These are phyloP conservation scores for Cebus imitator DNA, from an alignment of 2,113 vertebrate species.

Conservation along the genomic window DNA sequence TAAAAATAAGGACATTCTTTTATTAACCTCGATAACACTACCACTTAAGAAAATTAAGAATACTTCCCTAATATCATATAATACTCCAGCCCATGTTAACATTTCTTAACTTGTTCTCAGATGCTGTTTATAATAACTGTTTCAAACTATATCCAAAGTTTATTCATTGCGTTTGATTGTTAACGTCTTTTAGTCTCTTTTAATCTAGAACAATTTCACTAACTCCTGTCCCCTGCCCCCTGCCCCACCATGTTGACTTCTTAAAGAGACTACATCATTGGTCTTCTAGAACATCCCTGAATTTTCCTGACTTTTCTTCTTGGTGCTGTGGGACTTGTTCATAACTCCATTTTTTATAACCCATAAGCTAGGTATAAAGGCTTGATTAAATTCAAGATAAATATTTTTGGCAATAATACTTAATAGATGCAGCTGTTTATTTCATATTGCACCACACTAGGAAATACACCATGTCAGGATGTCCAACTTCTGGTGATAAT, in stretches of 20 bases:
- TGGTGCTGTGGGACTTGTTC: neutral
- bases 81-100: neutral
- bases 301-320: neutral
- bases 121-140: neutral
- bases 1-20: constrained; percentile 11
- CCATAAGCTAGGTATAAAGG: neutral
- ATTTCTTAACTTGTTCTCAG: neutral
- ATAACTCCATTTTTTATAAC: neutral
- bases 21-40: neutral
- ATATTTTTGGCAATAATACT: constrained; percentile 15
- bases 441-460: neutral
- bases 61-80: neutral
- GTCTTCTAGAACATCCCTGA: neutral
- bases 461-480: neutral
- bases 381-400: constrained; percentile 33
- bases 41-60: constrained; percentile 11
- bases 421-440: constrained; percentile 14
- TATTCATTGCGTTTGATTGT: neutral
- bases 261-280: neutral
- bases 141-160: constrained; percentile 11
- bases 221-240: neutral
- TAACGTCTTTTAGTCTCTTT: neutral
- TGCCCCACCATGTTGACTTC: neutral
- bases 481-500: neutral
- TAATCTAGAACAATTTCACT: neutral